These are phyloP conservation scores for Sinodicranocentrus sp. DNA, from an alignment of 2,888 invertebrate genomes.

Conservation along the genomic window DNA sequence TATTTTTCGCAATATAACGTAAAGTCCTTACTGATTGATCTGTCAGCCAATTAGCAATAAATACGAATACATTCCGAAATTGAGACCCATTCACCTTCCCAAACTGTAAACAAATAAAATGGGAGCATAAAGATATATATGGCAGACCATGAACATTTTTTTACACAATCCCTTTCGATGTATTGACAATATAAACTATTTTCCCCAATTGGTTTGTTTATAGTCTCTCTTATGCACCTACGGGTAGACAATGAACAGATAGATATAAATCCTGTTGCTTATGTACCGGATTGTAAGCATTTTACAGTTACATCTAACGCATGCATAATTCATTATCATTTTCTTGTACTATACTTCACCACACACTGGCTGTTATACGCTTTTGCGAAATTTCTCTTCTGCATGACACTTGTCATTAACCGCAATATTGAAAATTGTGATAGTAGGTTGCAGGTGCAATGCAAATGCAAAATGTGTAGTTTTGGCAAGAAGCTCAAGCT, in stretches of 20 bases:
- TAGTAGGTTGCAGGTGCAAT: constrained; percentile 51
- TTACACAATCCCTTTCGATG: not conserved
- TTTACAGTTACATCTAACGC: too few relatives aligned
- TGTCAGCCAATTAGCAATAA: too few relatives aligned
- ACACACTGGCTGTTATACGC: too few relatives aligned
- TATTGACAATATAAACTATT: not conserved
- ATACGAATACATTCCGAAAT: not conserved
- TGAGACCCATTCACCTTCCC: not conserved
- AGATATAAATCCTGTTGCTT: not conserved
- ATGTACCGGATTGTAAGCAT: too few relatives aligned
- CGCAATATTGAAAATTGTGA: constrained; percentile 47
- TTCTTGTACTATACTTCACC: too few relatives aligned
- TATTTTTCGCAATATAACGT: too few relatives aligned
- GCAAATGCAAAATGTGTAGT: constrained; percentile 27
- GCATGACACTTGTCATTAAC: constrained; percentile 52
- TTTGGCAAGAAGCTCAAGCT: not conserved
- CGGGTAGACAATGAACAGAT: not conserved
- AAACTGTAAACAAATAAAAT: not conserved
- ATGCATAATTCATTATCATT: not conserved
- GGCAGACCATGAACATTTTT: not conserved
- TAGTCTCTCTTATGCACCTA: too few relatives aligned
- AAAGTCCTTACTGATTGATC: too few relatives aligned
- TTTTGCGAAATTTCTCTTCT: constrained; percentile 47
- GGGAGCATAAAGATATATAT: not conserved
- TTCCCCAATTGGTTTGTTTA: constrained; percentile 6